phyloP scores from a whole-genome alignment of 2,113 vertebrate genomes.

The Phoenicopterus ruber region DNA sequence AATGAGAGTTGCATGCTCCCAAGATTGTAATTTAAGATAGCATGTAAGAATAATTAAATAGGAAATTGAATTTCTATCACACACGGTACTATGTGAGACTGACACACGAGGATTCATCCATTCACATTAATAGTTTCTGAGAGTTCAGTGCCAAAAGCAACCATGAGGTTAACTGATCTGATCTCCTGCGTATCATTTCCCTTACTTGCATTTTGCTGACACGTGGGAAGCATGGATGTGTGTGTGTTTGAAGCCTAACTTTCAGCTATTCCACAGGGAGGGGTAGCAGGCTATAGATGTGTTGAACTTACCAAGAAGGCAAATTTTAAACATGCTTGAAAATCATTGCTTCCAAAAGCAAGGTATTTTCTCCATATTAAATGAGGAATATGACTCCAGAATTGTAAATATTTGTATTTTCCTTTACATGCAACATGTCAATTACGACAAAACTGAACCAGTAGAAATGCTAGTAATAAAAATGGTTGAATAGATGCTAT shows the following conservation, averaged over 20 bases:
- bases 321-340: neutral
- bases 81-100: neutral
- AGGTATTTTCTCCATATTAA: neutral
- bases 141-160: neutral
- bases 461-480: neutral
- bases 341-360: neutral
- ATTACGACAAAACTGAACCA: neutral
- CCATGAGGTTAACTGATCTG: neutral
- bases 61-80: neutral
- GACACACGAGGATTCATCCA: neutral
- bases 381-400: neutral
- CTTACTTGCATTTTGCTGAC: neutral
- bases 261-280: fast-evolving
- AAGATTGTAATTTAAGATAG: neutral
- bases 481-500: neutral
- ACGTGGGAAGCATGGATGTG: neutral
- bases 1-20: neutral
- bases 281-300: neutral
- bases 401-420: neutral
- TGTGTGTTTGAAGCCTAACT: neutral
- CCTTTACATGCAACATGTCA: neutral
- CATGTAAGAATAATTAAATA: neutral
- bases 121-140: neutral
- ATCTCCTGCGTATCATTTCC: neutral
- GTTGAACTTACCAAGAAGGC: neutral